These are phyloP conservation scores for Herpetotheres cachinnans DNA, from an alignment of 2,113 vertebrate species.

Conservation along the genomic window DNA sequence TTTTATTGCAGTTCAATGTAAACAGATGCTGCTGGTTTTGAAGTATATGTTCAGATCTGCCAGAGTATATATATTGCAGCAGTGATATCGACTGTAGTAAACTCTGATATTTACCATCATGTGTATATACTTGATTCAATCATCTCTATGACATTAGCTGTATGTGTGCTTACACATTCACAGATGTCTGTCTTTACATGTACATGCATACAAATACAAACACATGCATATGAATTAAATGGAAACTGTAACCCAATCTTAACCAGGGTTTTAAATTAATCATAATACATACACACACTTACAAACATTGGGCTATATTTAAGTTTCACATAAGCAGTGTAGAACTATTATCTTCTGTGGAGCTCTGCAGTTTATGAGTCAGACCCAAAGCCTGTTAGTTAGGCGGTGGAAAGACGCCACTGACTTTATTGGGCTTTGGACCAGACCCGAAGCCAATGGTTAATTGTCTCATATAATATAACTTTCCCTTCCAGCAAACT, in stretches of 20 bases:
- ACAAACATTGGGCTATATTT: slow-evolving; percentile 44
- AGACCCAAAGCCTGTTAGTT: slow-evolving; percentile 25
- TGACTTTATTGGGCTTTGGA: slow-evolving; percentile 47
- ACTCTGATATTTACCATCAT: not conserved
- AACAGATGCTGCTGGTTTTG: slow-evolving; percentile 53
- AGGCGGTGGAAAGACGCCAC: slow-evolving; percentile 17
- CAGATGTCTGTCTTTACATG: not conserved
- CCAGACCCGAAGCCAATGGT: slow-evolving; percentile 7
- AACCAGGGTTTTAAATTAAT: slow-evolving; percentile 17
- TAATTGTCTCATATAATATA: slow-evolving; percentile 46
- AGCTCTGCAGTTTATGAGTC: slow-evolving; percentile 20
- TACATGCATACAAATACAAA: not conserved
- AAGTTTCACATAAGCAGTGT: slow-evolving; percentile 27
- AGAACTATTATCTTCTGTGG: slow-evolving; percentile 31
- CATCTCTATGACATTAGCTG: not conserved
- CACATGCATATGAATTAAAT: slow-evolving; percentile 15
- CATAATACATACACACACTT: not conserved
- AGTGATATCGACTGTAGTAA: not conserved
- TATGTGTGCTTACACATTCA: not conserved
- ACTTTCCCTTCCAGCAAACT: slow-evolving; percentile 60
- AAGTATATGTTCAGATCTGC: not conserved
- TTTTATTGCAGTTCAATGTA: slow-evolving; percentile 55
- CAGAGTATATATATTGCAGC: not conserved
- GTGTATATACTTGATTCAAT: not conserved
- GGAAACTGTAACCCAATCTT: slow-evolving; percentile 23